Evolutionary conservation across 1,140 invertebrate species (phyloP).

Genomic region (Panagrolaimus sp.): DNA sequence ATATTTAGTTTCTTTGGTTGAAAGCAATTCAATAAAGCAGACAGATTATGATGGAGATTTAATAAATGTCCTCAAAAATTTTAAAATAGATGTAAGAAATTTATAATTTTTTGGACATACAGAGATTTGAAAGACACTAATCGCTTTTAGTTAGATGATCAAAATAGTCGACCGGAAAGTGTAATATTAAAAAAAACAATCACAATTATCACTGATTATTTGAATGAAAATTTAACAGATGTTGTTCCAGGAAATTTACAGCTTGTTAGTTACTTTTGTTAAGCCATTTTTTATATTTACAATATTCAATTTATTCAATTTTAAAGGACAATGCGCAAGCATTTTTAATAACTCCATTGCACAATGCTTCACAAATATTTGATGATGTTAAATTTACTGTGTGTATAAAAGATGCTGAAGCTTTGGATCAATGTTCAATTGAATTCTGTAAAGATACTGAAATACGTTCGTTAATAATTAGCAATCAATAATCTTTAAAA

Average conservation of each 20-base stretch:
- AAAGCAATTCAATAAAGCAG: no score
- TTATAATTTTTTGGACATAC: not conserved
- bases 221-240: not conserved
- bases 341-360: constrained; percentile 1
- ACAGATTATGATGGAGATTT: constrained; percentile 1
- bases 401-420: not conserved
- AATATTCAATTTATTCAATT: not conserved
- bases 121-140: no score
- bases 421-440: not conserved
- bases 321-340: constrained; percentile 3
- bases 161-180: not conserved
- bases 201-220: not conserved
- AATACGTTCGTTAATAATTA: not conserved
- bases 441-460: not conserved
- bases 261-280: not conserved
- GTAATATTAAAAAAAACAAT: not conserved
- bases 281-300: not conserved
- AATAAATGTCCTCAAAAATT: not conserved
- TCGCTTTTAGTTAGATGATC: not conserved
- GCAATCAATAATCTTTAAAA: not conserved
- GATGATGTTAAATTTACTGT: not conserved
- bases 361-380: not conserved
- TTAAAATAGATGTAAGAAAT: not conserved
- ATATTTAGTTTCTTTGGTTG: not conserved
- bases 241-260: not conserved